phyloP scores from a whole-genome alignment of 2,113 vertebrate genomes.

The Amphilophus citrinellus region DNA sequence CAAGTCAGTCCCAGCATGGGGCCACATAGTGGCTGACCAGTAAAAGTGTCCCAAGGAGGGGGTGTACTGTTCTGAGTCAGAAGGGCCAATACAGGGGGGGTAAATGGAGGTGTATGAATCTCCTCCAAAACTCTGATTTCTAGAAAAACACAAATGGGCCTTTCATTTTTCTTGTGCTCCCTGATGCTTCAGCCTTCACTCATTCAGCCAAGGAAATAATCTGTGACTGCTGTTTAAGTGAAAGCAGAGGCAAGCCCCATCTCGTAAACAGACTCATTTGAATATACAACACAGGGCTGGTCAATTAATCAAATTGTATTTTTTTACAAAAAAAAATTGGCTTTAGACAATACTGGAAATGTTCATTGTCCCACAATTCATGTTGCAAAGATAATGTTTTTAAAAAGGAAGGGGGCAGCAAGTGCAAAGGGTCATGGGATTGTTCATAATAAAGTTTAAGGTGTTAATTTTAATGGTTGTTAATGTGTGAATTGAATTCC shows the following conservation, averaged over 20 bases:
- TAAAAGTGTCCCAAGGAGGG: background rate
- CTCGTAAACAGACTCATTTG: constrained; percentile 4
- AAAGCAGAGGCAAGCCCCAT: constrained; percentile 21
- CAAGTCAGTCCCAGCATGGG: constrained; percentile 17
- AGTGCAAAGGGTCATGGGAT: background rate
- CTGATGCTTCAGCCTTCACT: constrained; percentile 21
- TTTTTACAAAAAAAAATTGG: background rate
- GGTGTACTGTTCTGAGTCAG: constrained; percentile 16
- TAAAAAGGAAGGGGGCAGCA: background rate
- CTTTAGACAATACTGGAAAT: background rate
- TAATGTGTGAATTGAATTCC: background rate
- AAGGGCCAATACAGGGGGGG: constrained; percentile 33
- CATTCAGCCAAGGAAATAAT: constrained; percentile 48
- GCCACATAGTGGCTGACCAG: background rate
- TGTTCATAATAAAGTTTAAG: background rate
- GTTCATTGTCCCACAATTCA: background rate
- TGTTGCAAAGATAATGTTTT: background rate
- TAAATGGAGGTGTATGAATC: constrained; percentile 15
- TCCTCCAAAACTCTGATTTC: constrained; percentile 37
- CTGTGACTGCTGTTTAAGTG: constrained; percentile 48
- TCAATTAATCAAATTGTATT: constrained; percentile 2
- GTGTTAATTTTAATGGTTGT: background rate
- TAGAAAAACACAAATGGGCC: constrained; percentile 49
- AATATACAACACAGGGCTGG: background rate
- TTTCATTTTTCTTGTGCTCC: constrained; percentile 40